Percentiles rank a stretch among this genome's conserved stretches.
Conservation (phyloP, 1,140 invertebrate species). For the Oppia nitens region DNA sequence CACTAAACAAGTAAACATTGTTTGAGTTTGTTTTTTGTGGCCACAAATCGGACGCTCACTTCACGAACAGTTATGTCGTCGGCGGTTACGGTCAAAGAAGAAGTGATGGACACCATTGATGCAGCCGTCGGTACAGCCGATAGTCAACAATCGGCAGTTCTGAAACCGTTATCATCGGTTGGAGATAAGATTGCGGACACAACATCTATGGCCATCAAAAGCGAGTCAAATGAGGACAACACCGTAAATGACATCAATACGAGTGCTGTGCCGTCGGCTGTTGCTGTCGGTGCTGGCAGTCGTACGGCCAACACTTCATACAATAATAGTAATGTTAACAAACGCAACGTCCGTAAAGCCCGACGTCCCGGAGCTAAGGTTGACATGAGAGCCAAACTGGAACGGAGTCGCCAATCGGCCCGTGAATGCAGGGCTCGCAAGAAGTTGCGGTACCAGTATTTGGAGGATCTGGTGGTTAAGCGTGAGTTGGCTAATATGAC, state of each 20-base stretch:
- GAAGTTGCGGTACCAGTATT: constrained; percentile 89
- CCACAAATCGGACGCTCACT: too few relatives aligned
- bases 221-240: background rate
- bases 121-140: too few relatives aligned
- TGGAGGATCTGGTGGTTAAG: constrained; percentile 84
- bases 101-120: too few relatives aligned
- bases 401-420: constrained; percentile 87
- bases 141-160: too few relatives aligned
- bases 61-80: too few relatives aligned
- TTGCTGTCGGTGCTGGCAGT: too few relatives aligned
- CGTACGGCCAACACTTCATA: background rate
- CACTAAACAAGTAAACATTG: too few relatives aligned
- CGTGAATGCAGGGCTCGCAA: constrained; percentile 89
- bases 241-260: background rate
- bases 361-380: constrained; percentile 38
- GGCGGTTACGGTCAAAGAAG: too few relatives aligned
- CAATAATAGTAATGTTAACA: background rate
- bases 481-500: constrained; percentile 82
- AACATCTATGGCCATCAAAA: background rate
- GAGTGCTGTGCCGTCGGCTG: too few relatives aligned
- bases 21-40: too few relatives aligned
- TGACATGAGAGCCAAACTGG: constrained; percentile 85
- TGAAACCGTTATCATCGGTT: too few relatives aligned
- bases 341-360: background rate
- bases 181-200: too few relatives aligned